Conservation (phyloP, 2,113 vertebrate species). For the Riparia riparia region DNA sequence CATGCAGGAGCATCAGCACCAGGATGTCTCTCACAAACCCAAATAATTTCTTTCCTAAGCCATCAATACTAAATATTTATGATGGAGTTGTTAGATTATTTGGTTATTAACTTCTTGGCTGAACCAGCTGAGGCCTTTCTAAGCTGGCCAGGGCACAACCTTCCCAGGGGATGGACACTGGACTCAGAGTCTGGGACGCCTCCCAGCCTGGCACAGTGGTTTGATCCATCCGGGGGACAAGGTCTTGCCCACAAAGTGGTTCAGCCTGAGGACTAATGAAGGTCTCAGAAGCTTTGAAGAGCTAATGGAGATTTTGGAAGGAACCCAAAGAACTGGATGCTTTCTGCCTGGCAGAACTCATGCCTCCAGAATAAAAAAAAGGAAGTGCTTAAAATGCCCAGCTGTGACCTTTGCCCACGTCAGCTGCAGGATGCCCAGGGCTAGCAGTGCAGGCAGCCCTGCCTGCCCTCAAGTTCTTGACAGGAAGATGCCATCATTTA, state of each 20-base stretch:
- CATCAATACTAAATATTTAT: not conserved
- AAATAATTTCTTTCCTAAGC: not conserved
- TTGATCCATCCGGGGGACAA: fast-evolving
- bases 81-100: not conserved
- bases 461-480: not conserved
- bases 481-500: not conserved
- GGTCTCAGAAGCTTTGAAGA: not conserved
- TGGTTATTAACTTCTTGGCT: not conserved
- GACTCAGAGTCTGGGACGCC: no score
- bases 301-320: not conserved
- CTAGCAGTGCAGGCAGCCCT: not conserved
- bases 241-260: not conserved
- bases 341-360: not conserved
- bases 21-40: not conserved
- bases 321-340: not conserved
- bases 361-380: not conserved
- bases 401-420: not conserved
- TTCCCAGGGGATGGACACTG: fast-evolving
- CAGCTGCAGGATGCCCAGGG: not conserved
- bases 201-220: not conserved
- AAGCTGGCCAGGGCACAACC: not conserved
- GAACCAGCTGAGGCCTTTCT: not conserved
- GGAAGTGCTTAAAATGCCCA: not conserved
- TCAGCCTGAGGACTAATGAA: not conserved
- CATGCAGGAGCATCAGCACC: not conserved